phyloP scores from a whole-genome alignment of 1,140 invertebrate species.

The Archivesica marissinica region DNA sequence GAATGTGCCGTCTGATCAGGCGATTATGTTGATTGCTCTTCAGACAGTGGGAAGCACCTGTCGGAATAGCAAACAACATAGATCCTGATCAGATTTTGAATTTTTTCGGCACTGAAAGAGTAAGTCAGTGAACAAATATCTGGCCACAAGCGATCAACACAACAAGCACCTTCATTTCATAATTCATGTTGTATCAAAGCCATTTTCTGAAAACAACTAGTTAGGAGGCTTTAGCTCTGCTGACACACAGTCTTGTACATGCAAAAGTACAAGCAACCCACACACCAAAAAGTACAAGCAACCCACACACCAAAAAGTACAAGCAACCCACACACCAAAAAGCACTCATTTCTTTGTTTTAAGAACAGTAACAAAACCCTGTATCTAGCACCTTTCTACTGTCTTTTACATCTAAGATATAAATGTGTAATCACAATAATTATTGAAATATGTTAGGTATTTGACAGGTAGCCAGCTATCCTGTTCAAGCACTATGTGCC shows the following conservation, averaged over 20 bases:
- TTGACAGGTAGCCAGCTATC: conserved; percentile 35
- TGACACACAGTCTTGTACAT: background rate
- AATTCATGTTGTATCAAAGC: too few species aligned
- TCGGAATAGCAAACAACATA: too few species aligned
- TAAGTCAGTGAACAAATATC: too few species aligned
- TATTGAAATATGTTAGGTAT: background rate
- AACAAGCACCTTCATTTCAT: too few species aligned
- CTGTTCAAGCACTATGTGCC: background rate
- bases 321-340: background rate
- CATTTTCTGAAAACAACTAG: too few species aligned
- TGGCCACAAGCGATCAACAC: too few species aligned
- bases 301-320: background rate
- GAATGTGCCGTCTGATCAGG: too few species aligned
- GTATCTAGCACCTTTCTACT: background rate
- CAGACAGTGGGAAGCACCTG: too few species aligned
- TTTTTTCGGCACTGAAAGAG: too few species aligned
- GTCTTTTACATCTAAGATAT: background rate
- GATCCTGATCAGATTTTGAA: too few species aligned
- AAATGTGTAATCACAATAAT: background rate
- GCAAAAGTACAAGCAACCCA: background rate
- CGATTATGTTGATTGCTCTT: too few species aligned
- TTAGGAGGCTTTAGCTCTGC: too few species aligned
- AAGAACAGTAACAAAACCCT: background rate
- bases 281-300: background rate
- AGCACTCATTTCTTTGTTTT: background rate